phyloP scores from a whole-genome alignment of 2,888 invertebrate species.

The Ceratothoa steindachneri region DNA sequence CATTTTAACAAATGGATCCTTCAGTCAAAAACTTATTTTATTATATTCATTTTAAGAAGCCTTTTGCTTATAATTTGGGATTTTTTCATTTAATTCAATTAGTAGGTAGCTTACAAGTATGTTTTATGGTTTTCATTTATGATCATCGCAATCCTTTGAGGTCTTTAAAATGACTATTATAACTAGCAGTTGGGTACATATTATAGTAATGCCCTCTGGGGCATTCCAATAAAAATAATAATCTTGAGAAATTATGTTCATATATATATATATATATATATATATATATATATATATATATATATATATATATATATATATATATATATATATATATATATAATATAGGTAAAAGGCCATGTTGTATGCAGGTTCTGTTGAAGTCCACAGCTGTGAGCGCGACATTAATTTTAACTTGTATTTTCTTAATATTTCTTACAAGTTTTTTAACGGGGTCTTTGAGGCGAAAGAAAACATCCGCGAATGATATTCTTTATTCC shows the following conservation, averaged over 20 bases:
- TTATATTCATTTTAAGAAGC: neutral
- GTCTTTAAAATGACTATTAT: too few species aligned
- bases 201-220: neutral
- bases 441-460: too few species aligned
- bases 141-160: too few species aligned
- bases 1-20: too few species aligned
- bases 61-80: neutral
- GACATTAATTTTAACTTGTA: neutral
- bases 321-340: neutral
- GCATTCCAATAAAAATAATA: neutral
- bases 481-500: too few species aligned
- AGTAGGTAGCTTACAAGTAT: neutral
- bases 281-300: slow-evolving; percentile 19
- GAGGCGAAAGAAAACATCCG: too few species aligned
- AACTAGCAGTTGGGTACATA: too few species aligned
- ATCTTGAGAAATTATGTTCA: neutral
- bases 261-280: slow-evolving; percentile 7
- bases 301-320: slow-evolving; percentile 12
- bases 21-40: neutral
- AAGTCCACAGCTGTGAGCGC: neutral
- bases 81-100: neutral
- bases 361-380: too few species aligned
- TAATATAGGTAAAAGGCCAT: too few species aligned
- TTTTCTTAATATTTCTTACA: too few species aligned
- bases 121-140: too few species aligned